These are phyloP conservation scores for Heliconius charithonia DNA, from an alignment of 2,888 invertebrate genomes.

Conservation along the genomic window DNA sequence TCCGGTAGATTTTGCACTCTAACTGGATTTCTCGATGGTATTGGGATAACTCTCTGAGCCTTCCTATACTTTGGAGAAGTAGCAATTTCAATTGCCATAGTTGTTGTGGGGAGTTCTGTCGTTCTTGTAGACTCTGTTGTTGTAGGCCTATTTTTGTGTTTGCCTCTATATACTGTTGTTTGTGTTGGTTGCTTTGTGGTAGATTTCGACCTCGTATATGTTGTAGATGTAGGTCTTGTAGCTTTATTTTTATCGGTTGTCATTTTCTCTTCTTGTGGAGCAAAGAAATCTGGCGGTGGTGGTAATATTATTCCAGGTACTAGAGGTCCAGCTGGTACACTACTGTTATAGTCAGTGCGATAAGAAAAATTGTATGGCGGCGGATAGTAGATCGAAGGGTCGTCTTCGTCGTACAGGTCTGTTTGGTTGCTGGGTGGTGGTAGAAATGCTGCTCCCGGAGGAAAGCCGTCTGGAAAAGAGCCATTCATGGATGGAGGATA, in stretches of 20 bases:
- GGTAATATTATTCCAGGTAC: constrained; percentile 95
- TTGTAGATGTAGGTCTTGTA: constrained; percentile 59
- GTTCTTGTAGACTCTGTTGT: constrained; percentile 68
- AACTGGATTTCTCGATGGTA: constrained; percentile 75
- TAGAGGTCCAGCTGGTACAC: constrained; percentile 92
- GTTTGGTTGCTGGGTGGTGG: constrained; percentile 89
- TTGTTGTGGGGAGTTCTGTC: constrained; percentile 72
- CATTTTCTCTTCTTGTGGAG: constrained; percentile 84
- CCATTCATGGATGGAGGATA: constrained; percentile 83
- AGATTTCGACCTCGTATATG: constrained; percentile 66
- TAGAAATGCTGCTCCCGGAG: constrained; percentile 84
- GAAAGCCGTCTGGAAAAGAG: constrained; percentile 83
- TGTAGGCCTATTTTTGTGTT: constrained; percentile 72
- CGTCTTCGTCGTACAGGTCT: constrained; percentile 93
- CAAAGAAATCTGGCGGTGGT: constrained; percentile 94
- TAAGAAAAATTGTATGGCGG: constrained; percentile 95
- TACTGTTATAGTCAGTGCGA: constrained; percentile 89
- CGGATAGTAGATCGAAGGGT: constrained; percentile 95
- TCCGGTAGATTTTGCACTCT: constrained; percentile 74
- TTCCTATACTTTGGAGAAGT: constrained; percentile 71
- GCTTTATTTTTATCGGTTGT: constrained; percentile 67
- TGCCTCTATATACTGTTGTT: constrained; percentile 66
- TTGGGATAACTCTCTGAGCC: constrained; percentile 64
- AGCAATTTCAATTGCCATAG: constrained; percentile 70
- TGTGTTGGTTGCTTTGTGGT: constrained; percentile 65